Percentiles rank a stretch among this genome's conserved stretches.
Conservation (phyloP, 2,797 vertebrate genomes). For the Leptatherina wallacei region DNA sequence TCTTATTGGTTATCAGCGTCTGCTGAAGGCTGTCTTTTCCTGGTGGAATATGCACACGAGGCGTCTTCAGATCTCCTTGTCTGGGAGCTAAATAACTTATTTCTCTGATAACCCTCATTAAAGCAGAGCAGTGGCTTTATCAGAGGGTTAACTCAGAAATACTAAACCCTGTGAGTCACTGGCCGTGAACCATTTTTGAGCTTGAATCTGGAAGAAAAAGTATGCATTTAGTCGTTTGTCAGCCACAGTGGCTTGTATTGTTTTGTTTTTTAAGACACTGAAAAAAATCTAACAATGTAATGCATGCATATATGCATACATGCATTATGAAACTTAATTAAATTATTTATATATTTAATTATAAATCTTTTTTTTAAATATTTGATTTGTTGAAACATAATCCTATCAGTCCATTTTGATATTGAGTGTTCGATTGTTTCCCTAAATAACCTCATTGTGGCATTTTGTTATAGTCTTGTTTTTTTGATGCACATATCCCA, state of each 20-base stretch:
- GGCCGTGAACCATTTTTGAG: slow-evolving; percentile 24
- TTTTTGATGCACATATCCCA: background rate
- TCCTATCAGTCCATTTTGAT: too few relatives aligned
- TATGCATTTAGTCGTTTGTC: background rate
- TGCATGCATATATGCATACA: background rate
- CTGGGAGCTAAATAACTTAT: slow-evolving; percentile 52
- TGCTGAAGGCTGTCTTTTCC: slow-evolving; percentile 11
- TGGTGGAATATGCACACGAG: slow-evolving; percentile 19
- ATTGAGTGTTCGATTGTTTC: background rate
- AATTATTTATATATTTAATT: background rate
- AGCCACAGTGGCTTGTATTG: background rate
- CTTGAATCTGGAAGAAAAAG: slow-evolving; percentile 17
- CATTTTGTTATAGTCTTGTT: background rate
- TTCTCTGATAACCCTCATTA: slow-evolving; percentile 50
- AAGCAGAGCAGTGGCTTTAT: slow-evolving; percentile 32
- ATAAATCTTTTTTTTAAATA: background rate
- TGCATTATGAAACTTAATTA: too few relatives aligned
- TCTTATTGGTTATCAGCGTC: slow-evolving; percentile 43
- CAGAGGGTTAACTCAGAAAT: slow-evolving; percentile 5
- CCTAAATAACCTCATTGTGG: background rate
- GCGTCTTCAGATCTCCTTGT: slow-evolving; percentile 15
- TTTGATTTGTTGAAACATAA: background rate
- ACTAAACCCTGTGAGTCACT: slow-evolving; percentile 24
- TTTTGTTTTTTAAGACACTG: too few relatives aligned
- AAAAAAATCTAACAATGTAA: too few relatives aligned